Base-by-base conservation (phyloP, 2,797 vertebrate genomes). In the Pangasius sanitwongsei region DNA sequence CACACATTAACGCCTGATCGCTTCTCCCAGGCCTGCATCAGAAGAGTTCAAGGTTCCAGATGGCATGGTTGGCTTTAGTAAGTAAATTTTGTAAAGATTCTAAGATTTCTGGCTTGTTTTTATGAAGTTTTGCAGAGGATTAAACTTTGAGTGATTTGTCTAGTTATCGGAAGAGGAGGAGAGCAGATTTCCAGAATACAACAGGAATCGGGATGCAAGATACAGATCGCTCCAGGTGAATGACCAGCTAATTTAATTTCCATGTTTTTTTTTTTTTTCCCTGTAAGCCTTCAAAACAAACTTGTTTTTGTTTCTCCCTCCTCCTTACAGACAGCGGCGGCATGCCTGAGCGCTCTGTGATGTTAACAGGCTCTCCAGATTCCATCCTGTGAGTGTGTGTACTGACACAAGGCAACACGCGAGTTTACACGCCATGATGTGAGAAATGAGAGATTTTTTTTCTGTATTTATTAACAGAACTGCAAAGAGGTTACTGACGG, bases 21-120 rank as follows among this genome's bases (percentile, higher is more conserved):
- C 70, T 86, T 20, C 90, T 59, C 91, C 82, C 89, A 99, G 98
- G 93, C 97, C 99, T 90, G 92, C 97, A 86, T 99, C 98, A 63
- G 99, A 99, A 90, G 99, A 99, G 67, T 99, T 98, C 93, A 99
- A 99, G 94, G 99, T 99, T 94, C 99, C 99, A 31, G 99, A 99
- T 93, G 98, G 99, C 80, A 99, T 99, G 99, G 99, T 99, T 95
- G 99, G 99, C 95, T 99, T 99, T 94, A 99, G 98, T 99, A 97
- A 98, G 99, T 98, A 92, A 0, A 37, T 85, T 53, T 83, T 55
- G 1, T 18, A 4, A 28, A 11, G 23, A 2, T 12, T 31, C 4
- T n/a, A 69, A 31, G 63, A 4, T 44, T 72, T 74, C 61, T 0
- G 5, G 18, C 4, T 80, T 7, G 18, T 81, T 70, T 70, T 83